Conservation (phyloP, 2,888 invertebrate genomes). For the Cordilura impudica region DNA sequence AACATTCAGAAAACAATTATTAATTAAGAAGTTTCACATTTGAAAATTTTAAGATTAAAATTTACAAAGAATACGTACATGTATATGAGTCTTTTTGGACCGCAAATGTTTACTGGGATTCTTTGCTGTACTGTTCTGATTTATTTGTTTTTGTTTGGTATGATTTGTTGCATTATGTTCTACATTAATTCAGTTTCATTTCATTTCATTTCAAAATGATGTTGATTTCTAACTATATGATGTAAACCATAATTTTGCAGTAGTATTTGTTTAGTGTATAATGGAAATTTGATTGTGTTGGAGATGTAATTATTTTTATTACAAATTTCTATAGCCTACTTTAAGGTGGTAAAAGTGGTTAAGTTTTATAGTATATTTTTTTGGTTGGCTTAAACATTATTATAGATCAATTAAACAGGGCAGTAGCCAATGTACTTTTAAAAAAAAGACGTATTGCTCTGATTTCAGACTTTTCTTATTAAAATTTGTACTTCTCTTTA, state of each 20-base stretch:
- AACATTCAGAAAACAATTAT: too few species aligned
- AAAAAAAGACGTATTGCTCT: neutral
- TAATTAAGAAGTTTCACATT: too few species aligned
- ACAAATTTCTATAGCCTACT: constrained; percentile 53
- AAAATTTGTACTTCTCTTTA: too few species aligned
- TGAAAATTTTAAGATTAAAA: too few species aligned
- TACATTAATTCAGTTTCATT: constrained; percentile 53
- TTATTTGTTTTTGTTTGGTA: constrained; percentile 26
- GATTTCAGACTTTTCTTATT: too few species aligned
- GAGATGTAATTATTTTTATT: constrained; percentile 57
- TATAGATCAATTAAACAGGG: constrained; percentile 33
- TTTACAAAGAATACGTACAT: too few species aligned
- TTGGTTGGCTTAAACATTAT: constrained; percentile 31
- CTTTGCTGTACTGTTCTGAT: neutral
- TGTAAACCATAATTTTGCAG: constrained; percentile 43
- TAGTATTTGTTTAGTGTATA: constrained; percentile 35
- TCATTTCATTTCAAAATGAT: constrained; percentile 38
- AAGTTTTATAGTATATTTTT: constrained; percentile 40
- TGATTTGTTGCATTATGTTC: constrained; percentile 51
- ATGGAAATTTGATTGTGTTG: constrained; percentile 50
- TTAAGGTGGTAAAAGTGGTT: constrained; percentile 56
- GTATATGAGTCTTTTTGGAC: too few species aligned
- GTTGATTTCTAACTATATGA: constrained; percentile 42
- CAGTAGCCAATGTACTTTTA: too few species aligned
- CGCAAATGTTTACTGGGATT: too few species aligned